Evolutionary conservation across 2,113 vertebrate species (phyloP).

Genomic region (Xerus inauris): DNA sequence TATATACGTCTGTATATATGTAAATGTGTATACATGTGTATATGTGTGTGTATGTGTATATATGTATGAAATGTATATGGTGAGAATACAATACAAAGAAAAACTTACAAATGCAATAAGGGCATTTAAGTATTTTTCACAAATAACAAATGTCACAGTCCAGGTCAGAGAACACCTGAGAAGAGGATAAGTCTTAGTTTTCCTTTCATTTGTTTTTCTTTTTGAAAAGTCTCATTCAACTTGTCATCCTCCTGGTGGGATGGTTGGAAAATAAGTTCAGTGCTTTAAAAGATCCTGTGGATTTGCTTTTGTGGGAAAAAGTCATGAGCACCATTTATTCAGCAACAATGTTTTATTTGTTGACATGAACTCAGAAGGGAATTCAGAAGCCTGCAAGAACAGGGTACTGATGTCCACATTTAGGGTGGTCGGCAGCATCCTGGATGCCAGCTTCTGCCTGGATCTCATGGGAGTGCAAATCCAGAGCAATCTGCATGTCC

Average conservation of each 20-base stretch:
- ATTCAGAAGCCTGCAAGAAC: conserved; percentile 97
- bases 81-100: conserved; percentile 94
- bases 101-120: conserved; percentile 97
- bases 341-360: conserved; percentile 97
- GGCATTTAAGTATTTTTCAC: conserved; percentile 96
- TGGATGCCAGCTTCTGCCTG: conserved; percentile 87
- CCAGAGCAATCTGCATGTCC: conserved; percentile 98
- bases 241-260: conserved; percentile 82
- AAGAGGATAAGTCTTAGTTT: conserved; percentile 89
- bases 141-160: conserved; percentile 96
- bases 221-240: conserved; percentile 82
- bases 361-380: conserved; percentile 95
- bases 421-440: conserved; percentile 95
- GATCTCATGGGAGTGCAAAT: conserved; percentile 93
- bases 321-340: conserved; percentile 93
- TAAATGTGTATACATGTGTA: too few species aligned
- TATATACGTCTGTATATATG: too few species aligned
- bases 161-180: conserved; percentile 89
- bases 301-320: conserved; percentile 84
- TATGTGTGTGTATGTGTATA: too few species aligned
- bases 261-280: conserved; percentile 87
- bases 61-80: conserved; percentile 45
- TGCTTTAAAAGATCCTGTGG: conserved; percentile 88
- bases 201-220: conserved; percentile 77
- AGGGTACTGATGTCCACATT: conserved; percentile 99